phyloP scores from a whole-genome alignment of 2,797 vertebrate genomes.

The Poecile montanus region DNA sequence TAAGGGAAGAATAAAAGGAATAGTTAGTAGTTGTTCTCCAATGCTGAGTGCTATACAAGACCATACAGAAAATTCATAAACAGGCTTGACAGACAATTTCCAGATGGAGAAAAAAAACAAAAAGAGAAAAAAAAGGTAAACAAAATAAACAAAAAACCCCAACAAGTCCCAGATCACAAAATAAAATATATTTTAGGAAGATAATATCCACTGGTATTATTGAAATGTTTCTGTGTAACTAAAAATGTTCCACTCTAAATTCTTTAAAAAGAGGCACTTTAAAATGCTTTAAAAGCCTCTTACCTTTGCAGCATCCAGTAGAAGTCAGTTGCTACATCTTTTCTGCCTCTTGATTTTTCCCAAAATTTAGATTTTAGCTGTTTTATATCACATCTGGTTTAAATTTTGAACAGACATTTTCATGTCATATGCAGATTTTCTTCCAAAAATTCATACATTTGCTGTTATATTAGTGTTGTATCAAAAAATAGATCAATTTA shows the following conservation, averaged over 20 bases:
- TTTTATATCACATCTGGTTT: slow-evolving; percentile 72
- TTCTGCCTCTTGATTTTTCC: slow-evolving; percentile 44
- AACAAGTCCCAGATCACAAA: not conserved
- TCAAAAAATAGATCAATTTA: slow-evolving; percentile 21
- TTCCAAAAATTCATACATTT: not conserved
- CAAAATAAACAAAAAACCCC: not conserved
- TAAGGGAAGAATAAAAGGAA: slow-evolving; percentile 64
- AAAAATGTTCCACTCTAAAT: not conserved
- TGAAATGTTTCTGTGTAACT: not conserved
- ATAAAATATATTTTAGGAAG: not conserved
- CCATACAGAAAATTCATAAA: slow-evolving; percentile 56
- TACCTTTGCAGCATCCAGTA: slow-evolving; percentile 22
- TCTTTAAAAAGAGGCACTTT: slow-evolving; percentile 19
- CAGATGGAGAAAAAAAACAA: slow-evolving; percentile 38
- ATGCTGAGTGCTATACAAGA: slow-evolving; percentile 43
- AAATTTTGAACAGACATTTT: slow-evolving; percentile 35
- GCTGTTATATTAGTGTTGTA: slow-evolving; percentile 2
- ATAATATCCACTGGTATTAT: not conserved
- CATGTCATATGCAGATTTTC: slow-evolving; percentile 45
- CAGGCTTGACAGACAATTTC: slow-evolving; percentile 42
- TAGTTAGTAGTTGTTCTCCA: slow-evolving; percentile 63
- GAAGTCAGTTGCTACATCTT: slow-evolving; percentile 51
- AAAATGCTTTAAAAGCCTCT: not conserved
- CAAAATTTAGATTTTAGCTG: slow-evolving; percentile 71
- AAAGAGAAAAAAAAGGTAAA: not conserved